A percentile compares a stretch with the other conserved stretches of the same genome.
phyloP scores from a whole-genome alignment of 64 coral and sea anemone genomes.

The Montipora sp. region DNA sequence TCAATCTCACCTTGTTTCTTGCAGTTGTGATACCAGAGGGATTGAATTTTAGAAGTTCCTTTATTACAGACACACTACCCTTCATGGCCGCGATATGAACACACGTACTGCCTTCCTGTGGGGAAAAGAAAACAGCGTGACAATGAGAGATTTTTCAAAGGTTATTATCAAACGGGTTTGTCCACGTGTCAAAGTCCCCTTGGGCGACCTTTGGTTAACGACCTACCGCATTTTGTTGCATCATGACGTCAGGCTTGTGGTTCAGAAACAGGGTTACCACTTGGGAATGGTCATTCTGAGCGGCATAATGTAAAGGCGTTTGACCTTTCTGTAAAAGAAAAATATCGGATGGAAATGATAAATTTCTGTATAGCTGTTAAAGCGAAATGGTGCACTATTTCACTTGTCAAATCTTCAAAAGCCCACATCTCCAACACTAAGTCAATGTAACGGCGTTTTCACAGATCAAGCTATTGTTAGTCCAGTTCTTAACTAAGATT shows the following conservation, averaged over 20 bases:
- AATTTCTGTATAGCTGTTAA: neutral
- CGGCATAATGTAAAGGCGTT: constrained; percentile 93
- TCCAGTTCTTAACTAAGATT: too few species aligned
- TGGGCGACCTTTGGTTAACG: neutral
- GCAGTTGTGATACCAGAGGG: constrained; percentile 72
- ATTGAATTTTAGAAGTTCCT: constrained; percentile 85
- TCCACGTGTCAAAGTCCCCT: neutral
- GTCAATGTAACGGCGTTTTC: too few species aligned
- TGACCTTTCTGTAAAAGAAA: constrained; percentile 86
- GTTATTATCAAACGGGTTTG: too few species aligned
- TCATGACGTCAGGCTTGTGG: constrained; percentile 84
- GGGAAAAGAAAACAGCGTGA: neutral
- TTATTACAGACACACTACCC: constrained; percentile 95
- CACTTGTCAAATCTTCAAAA: too few species aligned
- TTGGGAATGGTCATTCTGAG: constrained; percentile 96
- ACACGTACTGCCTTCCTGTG: constrained; percentile 93
- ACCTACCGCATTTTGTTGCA: constrained; percentile 92
- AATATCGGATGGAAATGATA: neutral
- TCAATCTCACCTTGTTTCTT: constrained; percentile 82
- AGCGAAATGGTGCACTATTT: neutral
- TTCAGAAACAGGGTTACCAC: constrained; percentile 92
- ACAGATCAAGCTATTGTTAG: too few species aligned
- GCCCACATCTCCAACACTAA: too few species aligned
- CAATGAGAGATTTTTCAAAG: too few species aligned
- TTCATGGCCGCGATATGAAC: constrained; percentile 98